Percentiles rank a stretch among this genome's conserved stretches.
Evolutionary conservation across 2,888 invertebrate genomes (phyloP).

Genomic region (Drosophila affinis): DNA sequence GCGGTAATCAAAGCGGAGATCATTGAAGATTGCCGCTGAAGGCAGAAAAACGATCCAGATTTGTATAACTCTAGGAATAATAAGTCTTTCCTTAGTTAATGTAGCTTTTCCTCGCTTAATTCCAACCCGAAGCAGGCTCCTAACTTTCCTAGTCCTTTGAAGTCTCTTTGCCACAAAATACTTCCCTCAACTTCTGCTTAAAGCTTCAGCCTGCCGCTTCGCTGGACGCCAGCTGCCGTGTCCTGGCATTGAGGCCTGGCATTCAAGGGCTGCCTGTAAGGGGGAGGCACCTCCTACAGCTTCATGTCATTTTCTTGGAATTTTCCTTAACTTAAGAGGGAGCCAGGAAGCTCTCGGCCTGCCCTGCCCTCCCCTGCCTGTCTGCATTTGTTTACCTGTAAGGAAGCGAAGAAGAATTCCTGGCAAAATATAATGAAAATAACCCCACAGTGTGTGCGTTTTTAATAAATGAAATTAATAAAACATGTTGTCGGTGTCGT

Average conservation of each 20-base stretch:
- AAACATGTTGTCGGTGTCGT: slow-evolving; percentile 64
- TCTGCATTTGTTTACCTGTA: slow-evolving; percentile 34
- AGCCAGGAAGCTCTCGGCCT: not conserved
- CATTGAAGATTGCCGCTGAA: too few relatives aligned
- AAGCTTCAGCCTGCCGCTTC: not conserved
- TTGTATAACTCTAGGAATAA: too few relatives aligned
- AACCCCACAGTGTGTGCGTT: slow-evolving; percentile 63
- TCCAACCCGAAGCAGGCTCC: too few relatives aligned
- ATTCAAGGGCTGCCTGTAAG: not conserved
- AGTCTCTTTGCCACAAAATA: not conserved
- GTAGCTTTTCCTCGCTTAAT: too few relatives aligned
- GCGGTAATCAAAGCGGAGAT: too few relatives aligned
- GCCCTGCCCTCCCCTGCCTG: not conserved
- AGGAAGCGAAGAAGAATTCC: slow-evolving; percentile 16
- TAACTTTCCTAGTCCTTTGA: not conserved
- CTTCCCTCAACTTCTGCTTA: not conserved
- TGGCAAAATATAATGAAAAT: slow-evolving; percentile 63
- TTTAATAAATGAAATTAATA: slow-evolving; percentile 81
- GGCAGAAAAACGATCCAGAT: too few relatives aligned
- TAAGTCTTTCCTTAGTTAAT: too few relatives aligned
- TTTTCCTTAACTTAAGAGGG: not conserved
- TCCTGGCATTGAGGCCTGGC: not conserved
- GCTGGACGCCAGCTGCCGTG: not conserved
- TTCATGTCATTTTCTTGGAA: not conserved
- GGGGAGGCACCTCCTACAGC: not conserved